These are phyloP conservation scores for Panzeria rudis DNA, from an alignment of 2,888 invertebrate genomes.

Conservation along the genomic window DNA sequence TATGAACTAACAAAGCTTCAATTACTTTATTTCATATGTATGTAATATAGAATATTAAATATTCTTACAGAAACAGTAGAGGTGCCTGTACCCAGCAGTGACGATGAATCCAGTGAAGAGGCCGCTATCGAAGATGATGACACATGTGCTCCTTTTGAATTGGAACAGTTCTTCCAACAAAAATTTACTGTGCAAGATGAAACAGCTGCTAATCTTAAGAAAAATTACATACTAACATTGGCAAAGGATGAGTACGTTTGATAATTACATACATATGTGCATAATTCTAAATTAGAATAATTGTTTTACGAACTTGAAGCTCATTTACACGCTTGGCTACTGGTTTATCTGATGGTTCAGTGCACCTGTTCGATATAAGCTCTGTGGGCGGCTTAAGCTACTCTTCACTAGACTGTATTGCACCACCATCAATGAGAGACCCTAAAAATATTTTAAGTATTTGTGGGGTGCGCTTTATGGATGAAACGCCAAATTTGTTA, in stretches of 20 bases:
- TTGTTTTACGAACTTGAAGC: slow-evolving; percentile 51
- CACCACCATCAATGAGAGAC: slow-evolving; percentile 32
- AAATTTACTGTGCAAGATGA: slow-evolving; percentile 83
- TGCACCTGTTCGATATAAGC: slow-evolving; percentile 84
- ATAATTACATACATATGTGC: too few relatives aligned
- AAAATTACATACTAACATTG: slow-evolving; percentile 87
- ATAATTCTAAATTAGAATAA: not conserved
- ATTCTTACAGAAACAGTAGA: slow-evolving; percentile 21
- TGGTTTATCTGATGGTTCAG: slow-evolving; percentile 84
- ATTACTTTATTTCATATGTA: not conserved
- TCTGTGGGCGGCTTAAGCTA: slow-evolving; percentile 80
- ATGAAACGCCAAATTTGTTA: slow-evolving; percentile 77
- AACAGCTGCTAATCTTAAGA: slow-evolving; percentile 85
- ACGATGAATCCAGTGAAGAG: slow-evolving; percentile 77
- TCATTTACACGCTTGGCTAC: slow-evolving; percentile 84
- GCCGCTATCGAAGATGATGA: slow-evolving; percentile 78
- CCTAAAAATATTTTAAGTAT: slow-evolving; percentile 58
- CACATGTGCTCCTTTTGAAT: slow-evolving; percentile 77
- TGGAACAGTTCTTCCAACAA: slow-evolving; percentile 77
- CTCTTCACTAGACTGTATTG: slow-evolving; percentile 61
- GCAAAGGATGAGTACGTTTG: slow-evolving; percentile 85
- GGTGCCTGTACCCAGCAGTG: slow-evolving; percentile 58
- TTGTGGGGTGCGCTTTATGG: slow-evolving; percentile 80
- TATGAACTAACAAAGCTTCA: not conserved
- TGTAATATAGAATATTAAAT: not conserved